phyloP scores from a whole-genome alignment of 2,888 invertebrate genomes.

The Plagodis pulveraria region DNA sequence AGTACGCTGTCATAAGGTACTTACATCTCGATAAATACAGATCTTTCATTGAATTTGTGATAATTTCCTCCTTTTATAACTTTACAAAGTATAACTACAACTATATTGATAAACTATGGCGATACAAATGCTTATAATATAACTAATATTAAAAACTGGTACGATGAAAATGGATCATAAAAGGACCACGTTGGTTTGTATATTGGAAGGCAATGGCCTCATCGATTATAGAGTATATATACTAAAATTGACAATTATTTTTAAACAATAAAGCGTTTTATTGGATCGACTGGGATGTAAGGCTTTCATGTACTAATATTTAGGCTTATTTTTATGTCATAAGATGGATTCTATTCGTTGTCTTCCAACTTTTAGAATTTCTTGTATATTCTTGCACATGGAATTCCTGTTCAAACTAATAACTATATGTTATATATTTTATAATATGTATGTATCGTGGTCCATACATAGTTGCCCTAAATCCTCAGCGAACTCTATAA shows the following conservation, averaged over 20 bases:
- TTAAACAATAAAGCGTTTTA: constrained; percentile 7
- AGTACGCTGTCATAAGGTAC: constrained; percentile 4
- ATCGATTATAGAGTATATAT: neutral
- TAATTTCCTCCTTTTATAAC: neutral
- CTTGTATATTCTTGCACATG: neutral
- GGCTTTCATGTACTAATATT: neutral
- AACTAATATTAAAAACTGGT: neutral
- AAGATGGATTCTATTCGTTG: constrained; percentile 1
- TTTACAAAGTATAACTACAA: neutral
- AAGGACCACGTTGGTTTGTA: neutral
- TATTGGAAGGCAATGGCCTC: constrained; percentile 1
- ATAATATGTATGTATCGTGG: neutral
- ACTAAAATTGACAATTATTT: constrained; percentile 2
- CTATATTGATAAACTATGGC: neutral
- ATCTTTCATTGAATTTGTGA: neutral
- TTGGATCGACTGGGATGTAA: neutral
- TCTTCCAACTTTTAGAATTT: constrained; percentile 4
- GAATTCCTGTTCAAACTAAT: neutral
- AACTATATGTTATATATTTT: neutral
- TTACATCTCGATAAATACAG: constrained; percentile 1
- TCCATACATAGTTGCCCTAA: constrained; percentile 4
- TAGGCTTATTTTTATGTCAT: constrained; percentile 2
- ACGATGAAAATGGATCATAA: neutral
- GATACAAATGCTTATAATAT: constrained; percentile 4
- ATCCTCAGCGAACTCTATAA: neutral